These are phyloP conservation scores for Quadroppia sp. DNA, from an alignment of 2,888 invertebrate genomes.

Conservation along the genomic window DNA sequence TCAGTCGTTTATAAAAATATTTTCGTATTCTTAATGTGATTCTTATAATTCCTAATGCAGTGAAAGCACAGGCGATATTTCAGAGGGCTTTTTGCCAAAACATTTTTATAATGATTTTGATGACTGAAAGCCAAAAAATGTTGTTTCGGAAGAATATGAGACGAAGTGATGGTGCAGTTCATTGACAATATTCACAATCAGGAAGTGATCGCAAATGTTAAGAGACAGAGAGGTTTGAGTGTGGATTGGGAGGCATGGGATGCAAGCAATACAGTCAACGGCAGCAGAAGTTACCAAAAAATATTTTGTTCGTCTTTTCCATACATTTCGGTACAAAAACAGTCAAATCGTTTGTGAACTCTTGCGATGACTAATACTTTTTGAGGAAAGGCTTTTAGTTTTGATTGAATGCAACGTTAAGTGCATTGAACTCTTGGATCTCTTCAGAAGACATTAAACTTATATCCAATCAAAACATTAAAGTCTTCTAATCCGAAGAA, in stretches of 20 bases:
- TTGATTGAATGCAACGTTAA: background rate
- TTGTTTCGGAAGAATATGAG: background rate
- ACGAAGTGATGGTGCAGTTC: constrained; percentile 23
- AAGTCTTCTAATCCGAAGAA: constrained; percentile 1
- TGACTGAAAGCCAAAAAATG: background rate
- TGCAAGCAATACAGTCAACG: too few species aligned
- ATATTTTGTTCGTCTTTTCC: too few species aligned
- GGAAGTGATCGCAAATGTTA: constrained; percentile 9
- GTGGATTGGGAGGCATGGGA: background rate
- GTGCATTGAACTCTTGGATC: constrained; percentile 16
- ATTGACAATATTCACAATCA: constrained; percentile 33
- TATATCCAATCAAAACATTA: constrained; percentile 1
- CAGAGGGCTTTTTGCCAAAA: constrained; percentile 25
- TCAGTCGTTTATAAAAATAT: too few species aligned
- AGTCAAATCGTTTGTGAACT: background rate
- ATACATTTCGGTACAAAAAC: too few species aligned
- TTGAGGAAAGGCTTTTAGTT: constrained; percentile 18
- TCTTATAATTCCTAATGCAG: too few species aligned
- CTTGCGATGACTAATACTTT: background rate
- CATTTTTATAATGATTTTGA: background rate
- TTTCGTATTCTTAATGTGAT: too few species aligned
- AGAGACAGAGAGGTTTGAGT: background rate
- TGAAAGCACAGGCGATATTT: too few species aligned
- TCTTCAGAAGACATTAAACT: background rate
- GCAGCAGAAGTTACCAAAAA: too few species aligned